Evolutionary conservation across 2,113 vertebrate species (phyloP), one percentile per base, ranked within the genome.

Genomic region (Perognathus longimembris): DNA sequence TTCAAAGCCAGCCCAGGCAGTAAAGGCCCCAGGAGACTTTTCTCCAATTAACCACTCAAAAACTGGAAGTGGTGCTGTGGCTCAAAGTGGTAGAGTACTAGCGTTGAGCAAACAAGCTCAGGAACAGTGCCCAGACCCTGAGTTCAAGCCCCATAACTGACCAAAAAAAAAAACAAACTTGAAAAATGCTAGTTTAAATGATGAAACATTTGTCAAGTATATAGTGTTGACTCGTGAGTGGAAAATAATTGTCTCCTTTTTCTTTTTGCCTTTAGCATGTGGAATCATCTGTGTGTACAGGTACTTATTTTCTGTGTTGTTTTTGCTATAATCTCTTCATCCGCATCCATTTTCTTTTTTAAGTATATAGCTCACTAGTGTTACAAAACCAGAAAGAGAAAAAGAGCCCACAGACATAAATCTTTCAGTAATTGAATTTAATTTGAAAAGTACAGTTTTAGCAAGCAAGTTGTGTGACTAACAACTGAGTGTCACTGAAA

Each of bases 211-310:
- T 92, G 30, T n/a, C 34, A 66, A 20, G 24, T 94, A 32, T 54
- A 24, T 70, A 57, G 32, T 70, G 26, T 73, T 87, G 36, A 57
- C 45, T 66, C 26, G 42, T 81, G 59, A 57, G 7, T 64, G 6
- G 82, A 85, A 80, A 80, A 69, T 96, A 93, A 89, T 40, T 80
- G 42, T 85, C 40, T 5, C 76, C 63, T 45, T 92, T 22, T 95
- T 71, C 95, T 91, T 82, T 63, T 24, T 97, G 11, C 15, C 95
- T 97, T 66, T 95, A 99, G 99, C 98, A 97, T 86, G 98, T 98
- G 63, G 99, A 99, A n/a, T 96, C 99, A 84, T 98, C 98, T 6
- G 11, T 98, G 34, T 99, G 98, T 97, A 96, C 99, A 97, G 98
- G 99, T 99, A 98, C 74, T 93, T 95, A 82, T 38, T 95, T 96